Base-by-base conservation (phyloP, 2,797 vertebrate genomes). In the Hemibagrus guttatus region DNA sequence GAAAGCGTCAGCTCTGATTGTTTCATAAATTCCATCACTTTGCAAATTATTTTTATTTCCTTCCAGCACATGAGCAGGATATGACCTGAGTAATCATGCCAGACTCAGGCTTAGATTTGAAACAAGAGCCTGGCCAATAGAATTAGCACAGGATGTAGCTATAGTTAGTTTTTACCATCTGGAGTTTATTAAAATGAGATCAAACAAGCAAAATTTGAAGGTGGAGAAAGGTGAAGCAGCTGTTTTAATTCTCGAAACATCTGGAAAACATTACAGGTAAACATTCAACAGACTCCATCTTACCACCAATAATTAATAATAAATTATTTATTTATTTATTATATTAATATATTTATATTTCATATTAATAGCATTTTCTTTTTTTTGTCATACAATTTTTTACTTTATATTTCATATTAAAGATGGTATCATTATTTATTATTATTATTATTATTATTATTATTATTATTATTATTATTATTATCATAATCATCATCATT, bases 21-120 rank as follows among this genome's bases (percentile, higher is more conserved):
- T 11, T 39, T 54, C 59, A 19, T 26, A 31, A 61, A 61, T 81
- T 81, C 78, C 78, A 42, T 63, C 58, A n/a, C 76, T 79, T 59
- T 59, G 54, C 76, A 79, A 59, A 79, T 42, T 19, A 79, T 42
- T 19, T 79, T 79, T 79, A 79, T 79, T 59, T 39, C 39, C 59
- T 79, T 59, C 28, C 76, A 59, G 76, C 23, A 26, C 23, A 79
- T 59, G 9, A 49, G 0, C 39, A 42, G 42, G 23, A 74, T 49
- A 74, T 52, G 26, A 7, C 56, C 56, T 59, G 56, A 39, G 76
- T 59, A 39, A 59, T 79, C 26, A 54, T 39, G 56, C 76, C 76
- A 59, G 76, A 16, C 76, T 79, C 54, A 5, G 76, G 76, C 76
- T 79, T 39, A 35, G 76, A 79, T 59, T 4, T 79, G 54, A 79